Base-by-base conservation (phyloP, 2,888 invertebrate species). In the Phragmatobia fuliginosa region DNA sequence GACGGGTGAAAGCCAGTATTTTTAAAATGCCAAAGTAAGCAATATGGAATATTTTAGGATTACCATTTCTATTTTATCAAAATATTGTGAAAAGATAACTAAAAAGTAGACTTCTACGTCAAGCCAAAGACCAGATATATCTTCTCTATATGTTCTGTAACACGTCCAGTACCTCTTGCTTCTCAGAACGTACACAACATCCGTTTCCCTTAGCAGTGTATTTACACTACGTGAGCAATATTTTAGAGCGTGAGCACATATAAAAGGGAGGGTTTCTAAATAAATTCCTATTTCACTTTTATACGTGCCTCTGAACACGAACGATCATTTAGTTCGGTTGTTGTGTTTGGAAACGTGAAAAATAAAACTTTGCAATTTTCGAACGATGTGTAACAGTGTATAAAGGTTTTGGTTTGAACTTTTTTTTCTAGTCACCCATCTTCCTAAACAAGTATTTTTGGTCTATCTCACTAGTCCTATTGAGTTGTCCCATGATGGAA, bases 231-330 rank as follows among this genome's bases (percentile, higher is more conserved):
- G 66, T 66, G 36, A 36, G 60, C 61, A 64, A 36, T 60, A 71
- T 28, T 59, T 67, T 63, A 11, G 11, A 72, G 70, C 71, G 71
- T 63, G 60, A 73, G 62, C 66, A 56, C 66, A 33, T 68, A 66
- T 66, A 71, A 76, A 70, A 61, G 58, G 60, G 68, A 75, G 64
- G 77, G 81, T 45, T 71, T 72, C 72, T 70, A 73, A 76, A 70
- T 69, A 79, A 77, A 81, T 81, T 78, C 77, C 75, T 79, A 82
- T 81, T 77, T 82, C 76, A 81, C 76, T 77, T 28, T 28, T 14
- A 28, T 81, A 72, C 73, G 75, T 83, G 70, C 71, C 71, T 68
- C 74, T n/a, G n/a, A n/a, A n/a, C 74, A 70, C 68, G 73, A 71
- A 66, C 70, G 71, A 73, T 63, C 62, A 60, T 62, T 72, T 77